Evolutionary conservation across 2,113 vertebrate species (phyloP).

Genomic region (Epinephelus fuscoguttatus): DNA sequence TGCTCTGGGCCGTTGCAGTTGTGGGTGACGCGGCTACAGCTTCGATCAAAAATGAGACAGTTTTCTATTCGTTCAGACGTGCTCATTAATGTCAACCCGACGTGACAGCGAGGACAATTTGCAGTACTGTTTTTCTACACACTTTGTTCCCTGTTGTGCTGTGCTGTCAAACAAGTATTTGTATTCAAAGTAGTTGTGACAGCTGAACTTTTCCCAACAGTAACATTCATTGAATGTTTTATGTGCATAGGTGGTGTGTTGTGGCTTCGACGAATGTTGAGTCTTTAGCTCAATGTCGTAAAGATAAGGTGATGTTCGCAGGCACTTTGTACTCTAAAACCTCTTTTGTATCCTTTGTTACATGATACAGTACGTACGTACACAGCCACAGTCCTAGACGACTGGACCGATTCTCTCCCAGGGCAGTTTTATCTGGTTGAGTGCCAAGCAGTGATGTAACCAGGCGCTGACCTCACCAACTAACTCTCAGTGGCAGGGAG

Average conservation of each 20-base stretch:
- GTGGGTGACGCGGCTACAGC: constrained; percentile 40
- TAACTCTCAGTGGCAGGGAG: constrained; percentile 30
- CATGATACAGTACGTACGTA: constrained; percentile 21
- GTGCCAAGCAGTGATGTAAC: constrained; percentile 62
- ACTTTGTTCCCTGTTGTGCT: constrained; percentile 39
- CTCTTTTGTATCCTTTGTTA: constrained; percentile 2
- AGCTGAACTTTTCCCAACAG: constrained; percentile 50
- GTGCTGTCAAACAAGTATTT: constrained; percentile 41
- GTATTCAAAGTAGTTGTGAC: constrained; percentile 47
- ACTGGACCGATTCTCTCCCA: constrained; percentile 42
- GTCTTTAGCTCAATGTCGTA: background rate
- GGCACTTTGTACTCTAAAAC: background rate
- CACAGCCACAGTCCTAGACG: constrained; percentile 22
- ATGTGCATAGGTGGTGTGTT: background rate
- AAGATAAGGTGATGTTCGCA: background rate
- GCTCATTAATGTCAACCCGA: constrained; percentile 61
- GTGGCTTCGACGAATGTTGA: background rate
- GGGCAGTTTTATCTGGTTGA: constrained; percentile 60
- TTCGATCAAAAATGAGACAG: constrained; percentile 44
- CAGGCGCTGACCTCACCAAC: constrained; percentile 57
- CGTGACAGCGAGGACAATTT: constrained; percentile 56
- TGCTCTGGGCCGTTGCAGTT: constrained; percentile 29
- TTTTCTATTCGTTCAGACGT: constrained; percentile 34
- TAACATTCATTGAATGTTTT: background rate
- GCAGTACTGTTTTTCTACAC: constrained; percentile 47